These are phyloP conservation scores for Cyanistes caeruleus DNA, from an alignment of 2,113 vertebrate species.

Conservation along the genomic window DNA sequence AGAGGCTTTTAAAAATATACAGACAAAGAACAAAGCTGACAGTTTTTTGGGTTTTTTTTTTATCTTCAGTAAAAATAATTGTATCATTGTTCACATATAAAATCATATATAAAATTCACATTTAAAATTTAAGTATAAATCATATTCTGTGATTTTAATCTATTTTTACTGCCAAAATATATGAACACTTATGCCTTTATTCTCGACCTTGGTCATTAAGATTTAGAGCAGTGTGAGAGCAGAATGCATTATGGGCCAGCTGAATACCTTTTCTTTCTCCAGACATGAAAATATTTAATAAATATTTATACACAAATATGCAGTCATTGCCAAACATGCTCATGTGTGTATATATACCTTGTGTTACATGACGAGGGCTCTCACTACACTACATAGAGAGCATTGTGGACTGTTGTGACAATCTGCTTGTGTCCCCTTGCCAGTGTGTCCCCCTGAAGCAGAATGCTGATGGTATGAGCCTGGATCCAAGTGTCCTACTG, in stretches of 20 bases:
- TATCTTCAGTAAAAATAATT: not conserved
- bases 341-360: not conserved
- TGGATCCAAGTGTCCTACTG: not conserved
- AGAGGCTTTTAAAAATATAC: not conserved
- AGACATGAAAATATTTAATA: not conserved
- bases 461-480: not conserved
- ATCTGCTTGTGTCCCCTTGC: not conserved
- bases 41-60: not conserved
- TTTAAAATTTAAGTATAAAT: not conserved
- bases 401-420: not conserved
- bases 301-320: not conserved
- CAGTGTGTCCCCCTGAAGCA: not conserved
- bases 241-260: not conserved
- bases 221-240: not conserved
- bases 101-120: not conserved
- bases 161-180: not conserved
- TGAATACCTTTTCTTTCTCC: not conserved
- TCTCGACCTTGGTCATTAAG: not conserved
- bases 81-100: not conserved
- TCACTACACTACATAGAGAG: not conserved
- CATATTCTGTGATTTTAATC: not conserved
- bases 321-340: not conserved
- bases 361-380: not conserved
- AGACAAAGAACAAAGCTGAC: not conserved
- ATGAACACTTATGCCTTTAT: not conserved